Evolutionary conservation across 1,140 invertebrate species (phyloP).

Genomic region (Pseudomyrmex dendroicus): DNA sequence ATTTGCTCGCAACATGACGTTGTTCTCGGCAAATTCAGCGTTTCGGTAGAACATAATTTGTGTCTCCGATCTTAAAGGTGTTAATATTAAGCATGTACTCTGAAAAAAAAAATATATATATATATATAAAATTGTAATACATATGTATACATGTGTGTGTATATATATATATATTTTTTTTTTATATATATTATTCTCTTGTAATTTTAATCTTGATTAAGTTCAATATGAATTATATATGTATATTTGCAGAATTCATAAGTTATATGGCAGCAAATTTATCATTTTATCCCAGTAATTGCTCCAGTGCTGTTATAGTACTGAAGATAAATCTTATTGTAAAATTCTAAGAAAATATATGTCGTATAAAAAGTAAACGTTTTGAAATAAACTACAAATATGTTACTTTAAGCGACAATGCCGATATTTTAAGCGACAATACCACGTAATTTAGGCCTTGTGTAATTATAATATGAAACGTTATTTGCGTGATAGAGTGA

Average conservation of each 20-base stretch:
- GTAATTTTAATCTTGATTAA: slow-evolving; percentile 14
- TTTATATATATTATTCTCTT: slow-evolving; percentile 10
- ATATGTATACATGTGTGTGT: too few species aligned
- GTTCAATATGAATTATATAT: slow-evolving; percentile 22
- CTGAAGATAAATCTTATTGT: slow-evolving; percentile 41
- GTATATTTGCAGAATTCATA: slow-evolving; percentile 19
- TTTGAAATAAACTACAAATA: slow-evolving; percentile 6
- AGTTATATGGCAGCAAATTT: slow-evolving; percentile 29
- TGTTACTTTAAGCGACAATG: too few species aligned
- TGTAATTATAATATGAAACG: too few species aligned
- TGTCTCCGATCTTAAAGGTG: too few species aligned
- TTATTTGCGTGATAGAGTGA: too few species aligned
- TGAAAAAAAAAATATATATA: not conserved
- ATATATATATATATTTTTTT: not conserved
- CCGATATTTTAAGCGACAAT: too few species aligned
- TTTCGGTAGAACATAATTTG: too few species aligned
- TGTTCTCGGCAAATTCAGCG: too few species aligned
- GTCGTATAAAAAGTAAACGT: slow-evolving; percentile 28
- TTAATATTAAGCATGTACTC: not conserved
- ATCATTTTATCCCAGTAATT: slow-evolving; percentile 43
- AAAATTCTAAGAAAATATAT: slow-evolving; percentile 43
- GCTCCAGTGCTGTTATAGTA: slow-evolving; percentile 29
- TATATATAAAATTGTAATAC: too few species aligned
- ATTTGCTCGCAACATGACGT: too few species aligned
- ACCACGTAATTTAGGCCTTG: too few species aligned